A percentile compares a stretch with the other conserved stretches of the same genome.
phyloP scores from a whole-genome alignment of 2,113 vertebrate genomes.

The Regulus satrapa region DNA sequence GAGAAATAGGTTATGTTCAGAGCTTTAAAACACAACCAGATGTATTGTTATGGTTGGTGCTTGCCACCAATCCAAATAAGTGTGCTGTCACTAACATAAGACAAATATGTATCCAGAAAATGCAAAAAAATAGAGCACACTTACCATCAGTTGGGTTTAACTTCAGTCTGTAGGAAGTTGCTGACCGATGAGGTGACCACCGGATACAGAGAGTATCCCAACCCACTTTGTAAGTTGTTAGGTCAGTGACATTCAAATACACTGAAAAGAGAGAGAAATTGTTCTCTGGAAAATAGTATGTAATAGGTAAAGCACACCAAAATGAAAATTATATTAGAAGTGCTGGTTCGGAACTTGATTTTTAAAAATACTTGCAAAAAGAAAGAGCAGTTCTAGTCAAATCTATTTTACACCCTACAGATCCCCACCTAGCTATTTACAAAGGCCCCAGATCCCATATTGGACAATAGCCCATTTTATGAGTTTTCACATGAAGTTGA shows the following conservation, averaged over 20 bases:
- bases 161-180: constrained; percentile 92
- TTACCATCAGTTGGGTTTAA: constrained; percentile 86
- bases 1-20: neutral
- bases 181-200: constrained; percentile 88
- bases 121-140: neutral
- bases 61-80: neutral
- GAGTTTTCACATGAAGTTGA: neutral
- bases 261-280: constrained; percentile 68
- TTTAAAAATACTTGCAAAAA: neutral
- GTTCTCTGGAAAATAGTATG: neutral
- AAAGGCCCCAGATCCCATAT: neutral
- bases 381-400: neutral
- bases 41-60: neutral
- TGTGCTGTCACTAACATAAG: neutral
- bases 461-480: neutral
- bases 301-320: neutral
- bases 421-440: neutral
- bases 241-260: constrained; percentile 90
- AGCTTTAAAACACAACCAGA: neutral
- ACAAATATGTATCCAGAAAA: neutral
- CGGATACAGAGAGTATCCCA: constrained; percentile 90
- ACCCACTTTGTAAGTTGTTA: constrained; percentile 82
- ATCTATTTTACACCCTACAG: neutral
- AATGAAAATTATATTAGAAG: neutral
- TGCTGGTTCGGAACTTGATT: neutral